Evolutionary conservation across 2,888 invertebrate species (phyloP).

Genomic region (Sinhomidia bicolor): DNA sequence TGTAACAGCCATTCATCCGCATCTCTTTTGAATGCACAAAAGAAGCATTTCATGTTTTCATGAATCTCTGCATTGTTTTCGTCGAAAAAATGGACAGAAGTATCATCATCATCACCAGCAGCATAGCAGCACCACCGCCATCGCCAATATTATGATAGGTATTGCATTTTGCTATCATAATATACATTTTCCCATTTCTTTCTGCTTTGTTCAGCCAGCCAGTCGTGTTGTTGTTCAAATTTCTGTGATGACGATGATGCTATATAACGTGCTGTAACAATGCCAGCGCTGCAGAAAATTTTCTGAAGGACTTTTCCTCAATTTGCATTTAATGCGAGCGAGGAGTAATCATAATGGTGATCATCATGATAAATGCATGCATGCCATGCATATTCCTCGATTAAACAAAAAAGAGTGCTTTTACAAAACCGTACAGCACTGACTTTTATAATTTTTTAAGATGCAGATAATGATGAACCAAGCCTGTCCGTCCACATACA

Average conservation of each 20-base stretch:
- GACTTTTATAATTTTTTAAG: slow-evolving; percentile 35
- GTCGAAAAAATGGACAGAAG: slow-evolving; percentile 15
- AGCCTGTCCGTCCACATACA: background rate
- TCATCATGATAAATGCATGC: slow-evolving; percentile 58
- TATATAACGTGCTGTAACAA: background rate
- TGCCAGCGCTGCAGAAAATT: slow-evolving; percentile 61
- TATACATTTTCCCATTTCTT: background rate
- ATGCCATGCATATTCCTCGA: slow-evolving; percentile 41
- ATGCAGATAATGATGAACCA: slow-evolving; percentile 7
- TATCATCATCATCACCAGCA: background rate
- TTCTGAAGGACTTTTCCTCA: slow-evolving; percentile 72
- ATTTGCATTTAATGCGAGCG: slow-evolving; percentile 68
- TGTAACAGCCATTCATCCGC: slow-evolving; percentile 8
- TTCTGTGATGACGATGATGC: background rate
- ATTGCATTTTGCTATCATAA: no score
- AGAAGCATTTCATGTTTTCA: slow-evolving; percentile 15
- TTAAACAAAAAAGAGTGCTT: slow-evolving; percentile 45
- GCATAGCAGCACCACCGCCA: background rate
- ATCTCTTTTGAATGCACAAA: slow-evolving; percentile 11
- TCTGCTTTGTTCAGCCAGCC: background rate
- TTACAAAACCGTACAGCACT: slow-evolving; percentile 11
- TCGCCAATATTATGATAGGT: background rate
- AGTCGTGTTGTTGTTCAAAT: background rate
- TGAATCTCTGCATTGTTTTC: slow-evolving; percentile 43
- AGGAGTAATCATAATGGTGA: slow-evolving; percentile 46